Base-by-base conservation (phyloP, 2,888 invertebrate species). In the Chirona hameri region DNA sequence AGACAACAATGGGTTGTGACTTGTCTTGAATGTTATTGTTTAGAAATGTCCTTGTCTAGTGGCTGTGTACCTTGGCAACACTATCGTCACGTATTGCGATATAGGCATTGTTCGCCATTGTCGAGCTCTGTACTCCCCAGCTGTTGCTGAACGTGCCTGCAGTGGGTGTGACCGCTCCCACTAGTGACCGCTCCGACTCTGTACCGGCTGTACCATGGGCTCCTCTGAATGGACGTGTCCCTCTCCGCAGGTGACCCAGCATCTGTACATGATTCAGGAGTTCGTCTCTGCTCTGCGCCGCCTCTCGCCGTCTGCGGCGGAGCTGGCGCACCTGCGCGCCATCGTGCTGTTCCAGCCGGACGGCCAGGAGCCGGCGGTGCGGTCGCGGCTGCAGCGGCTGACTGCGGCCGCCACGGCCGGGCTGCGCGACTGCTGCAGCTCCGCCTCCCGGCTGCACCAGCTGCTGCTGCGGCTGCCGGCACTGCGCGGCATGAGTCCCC, bases 391-490 rank as follows among this genome's bases (percentile, higher is more conserved):
- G 52, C 52, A 18, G 14, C 27, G 14, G 48, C 29, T 10, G 27
- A 10, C 80, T 3, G 18, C 31, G 2, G 39, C 39, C 39, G 39
- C 15, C 27, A 0, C 52, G 48, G 80, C 12, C 76, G n/a, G 65
- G 65, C 27, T 52, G 7, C 52, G 52, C 7, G 12, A 4, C 15
- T 18, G 18, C 15, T 52, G 52, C 52, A 18, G 12, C 52, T 15
- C 52, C 15, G 15, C 52, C 15, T 12, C 52, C 1, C 80, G 80
- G 9, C 55, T 48, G 27, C 48, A 27, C 27, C 52, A 27, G 80
- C 80, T 80, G 80, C 80, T 80, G 80, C 55, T 80, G 80, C 52
- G 80, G 55, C 80, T 80, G 80, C 80, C 80, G 80, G 80, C 80
- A 18, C 80, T 80, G 80, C 80, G 80, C 52, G 80, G 80, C 80